Conservation (phyloP, 1,140 invertebrate species). For the Theocolax elegans region DNA sequence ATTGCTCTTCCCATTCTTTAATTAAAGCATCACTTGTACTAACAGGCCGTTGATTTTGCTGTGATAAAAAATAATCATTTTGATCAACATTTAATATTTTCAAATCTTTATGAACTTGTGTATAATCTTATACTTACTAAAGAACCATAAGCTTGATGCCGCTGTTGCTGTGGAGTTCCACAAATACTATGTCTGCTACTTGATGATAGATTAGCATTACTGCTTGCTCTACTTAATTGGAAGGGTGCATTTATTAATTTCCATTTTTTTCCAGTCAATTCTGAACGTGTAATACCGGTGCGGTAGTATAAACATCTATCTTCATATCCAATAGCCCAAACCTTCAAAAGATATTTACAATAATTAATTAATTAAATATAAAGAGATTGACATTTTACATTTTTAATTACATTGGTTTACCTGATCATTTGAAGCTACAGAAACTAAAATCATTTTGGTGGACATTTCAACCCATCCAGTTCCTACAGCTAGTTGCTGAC, state of each 20-base stretch:
- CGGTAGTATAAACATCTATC: constrained; percentile 84
- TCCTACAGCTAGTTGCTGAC: constrained; percentile 78
- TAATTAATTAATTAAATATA: not conserved
- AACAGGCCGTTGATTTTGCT: constrained; percentile 67
- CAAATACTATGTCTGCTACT: constrained; percentile 68
- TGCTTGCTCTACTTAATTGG: constrained; percentile 82
- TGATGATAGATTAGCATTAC: constrained; percentile 72
- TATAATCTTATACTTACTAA: constrained; percentile 54
- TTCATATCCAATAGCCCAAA: constrained; percentile 76
- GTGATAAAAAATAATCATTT: constrained; percentile 3
- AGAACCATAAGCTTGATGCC: constrained; percentile 65
- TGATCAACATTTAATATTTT: not conserved
- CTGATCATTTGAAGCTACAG: constrained; percentile 89
- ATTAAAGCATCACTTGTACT: constrained; percentile 66
- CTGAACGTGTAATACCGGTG: constrained; percentile 78
- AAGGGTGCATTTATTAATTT: constrained; percentile 78
- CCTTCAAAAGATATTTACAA: constrained; percentile 57
- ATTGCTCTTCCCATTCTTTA: constrained; percentile 71
- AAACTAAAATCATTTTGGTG: constrained; percentile 83
- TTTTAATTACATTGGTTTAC: too few relatives aligned
- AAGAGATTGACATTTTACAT: too few relatives aligned
- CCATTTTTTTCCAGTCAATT: constrained; percentile 91
- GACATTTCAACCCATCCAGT: constrained; percentile 87
- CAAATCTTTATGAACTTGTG: not conserved
- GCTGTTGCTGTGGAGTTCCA: constrained; percentile 63